Evolutionary conservation across 1,140 invertebrate genomes (phyloP), one percentile per base, ranked within the genome.

Genomic region (Eueides isabella): DNA sequence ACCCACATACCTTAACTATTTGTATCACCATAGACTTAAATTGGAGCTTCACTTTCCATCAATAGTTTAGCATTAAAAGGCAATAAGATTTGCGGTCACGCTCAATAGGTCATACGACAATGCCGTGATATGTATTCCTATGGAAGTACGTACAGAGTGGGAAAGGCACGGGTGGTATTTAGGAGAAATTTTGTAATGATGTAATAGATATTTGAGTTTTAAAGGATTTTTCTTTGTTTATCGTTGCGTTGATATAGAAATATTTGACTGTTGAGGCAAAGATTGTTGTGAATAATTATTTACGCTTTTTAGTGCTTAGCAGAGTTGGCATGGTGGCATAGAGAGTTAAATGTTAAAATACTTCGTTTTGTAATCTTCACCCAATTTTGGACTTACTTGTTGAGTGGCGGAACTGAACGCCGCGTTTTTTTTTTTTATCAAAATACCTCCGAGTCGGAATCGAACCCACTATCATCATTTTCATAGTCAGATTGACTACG

Each of bases 11-110:
- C 41, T 7, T 16, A 2, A 44, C 9, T 55, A 55, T 55, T 26
- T 26, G 48, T 55, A 55, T 11, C 41, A 44, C 41, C 41, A 44
- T 44, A 7, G 1, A n/a, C 16, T 55, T n/a, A 30, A 63, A 63
- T 63, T 16, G 26, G 61, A 55, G 48, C 48, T 63, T 63, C 61
- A 63, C 61, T 63, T 63, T 63, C 61, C 61, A 63, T 63, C 61
- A 31, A 63, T 63, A 63, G 61, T 63, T 63, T 63, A 63, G 28
- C 61, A 63, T 63, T 63, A 63, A 63, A 63, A 63, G 61, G 61
- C 61, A 63, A 63, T 63, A 63, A 63, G 61, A 31, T 63, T 63
- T 63, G 61, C 61, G 61, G 61, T 63, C 61, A 63, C 61, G 61
- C 29, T 63, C 61, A 30, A 63, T 63, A 63, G 61, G 61, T 63